Evolutionary conservation across 2,113 vertebrate species (phyloP).

Genomic region (Pardalotus punctatus): DNA sequence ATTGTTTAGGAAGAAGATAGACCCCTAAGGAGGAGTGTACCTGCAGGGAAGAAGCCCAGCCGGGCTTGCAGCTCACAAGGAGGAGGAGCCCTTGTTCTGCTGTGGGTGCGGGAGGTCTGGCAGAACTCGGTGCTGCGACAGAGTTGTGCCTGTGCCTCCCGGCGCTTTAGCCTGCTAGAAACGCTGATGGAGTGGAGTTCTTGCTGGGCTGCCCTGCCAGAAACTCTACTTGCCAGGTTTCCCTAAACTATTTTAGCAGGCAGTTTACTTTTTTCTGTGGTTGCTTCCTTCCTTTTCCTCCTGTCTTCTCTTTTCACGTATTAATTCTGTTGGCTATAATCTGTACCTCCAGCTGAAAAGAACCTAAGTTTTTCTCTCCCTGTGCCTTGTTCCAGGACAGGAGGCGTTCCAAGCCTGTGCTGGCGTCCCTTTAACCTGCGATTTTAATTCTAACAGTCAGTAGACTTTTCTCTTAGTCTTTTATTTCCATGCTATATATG

Average conservation of each 20-base stretch:
- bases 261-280: not conserved
- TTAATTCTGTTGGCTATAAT: not conserved
- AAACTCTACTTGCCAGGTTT: not conserved
- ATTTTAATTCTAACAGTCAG: not conserved
- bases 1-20: not conserved
- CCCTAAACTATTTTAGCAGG: not conserved
- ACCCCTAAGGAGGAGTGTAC: not conserved
- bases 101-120: not conserved
- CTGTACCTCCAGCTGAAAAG: not conserved
- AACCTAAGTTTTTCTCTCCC: not conserved
- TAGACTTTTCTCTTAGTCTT: not conserved
- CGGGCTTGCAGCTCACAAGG: not conserved
- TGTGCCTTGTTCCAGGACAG: not conserved
- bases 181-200: not conserved
- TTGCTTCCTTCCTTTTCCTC: not conserved
- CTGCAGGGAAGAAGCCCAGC: not conserved
- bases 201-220: not conserved
- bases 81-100: fast-evolving
- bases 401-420: not conserved
- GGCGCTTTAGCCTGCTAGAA: not conserved
- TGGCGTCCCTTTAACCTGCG: not conserved
- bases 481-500: not conserved
- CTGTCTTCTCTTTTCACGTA: not conserved
- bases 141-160: fast-evolving
- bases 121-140: not conserved